Conservation (phyloP, 1,140 invertebrate species). For the Anagrus nilaparvatae region DNA sequence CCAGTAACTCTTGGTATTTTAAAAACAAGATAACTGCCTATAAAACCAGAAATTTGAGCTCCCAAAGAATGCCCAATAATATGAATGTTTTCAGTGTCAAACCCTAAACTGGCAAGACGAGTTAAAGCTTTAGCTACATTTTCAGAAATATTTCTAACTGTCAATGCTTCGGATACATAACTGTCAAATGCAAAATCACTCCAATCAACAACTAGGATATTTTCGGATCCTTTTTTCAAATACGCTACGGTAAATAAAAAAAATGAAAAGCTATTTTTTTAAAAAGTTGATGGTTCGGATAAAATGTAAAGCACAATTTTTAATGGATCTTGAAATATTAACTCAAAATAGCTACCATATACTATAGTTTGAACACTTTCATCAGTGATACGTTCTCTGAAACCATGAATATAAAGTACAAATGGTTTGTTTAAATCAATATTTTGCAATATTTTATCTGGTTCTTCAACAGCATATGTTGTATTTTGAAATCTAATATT, state of each 20-base stretch:
- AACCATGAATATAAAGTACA: slow-evolving; percentile 37
- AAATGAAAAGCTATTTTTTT: too few relatives aligned
- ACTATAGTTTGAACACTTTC: slow-evolving; percentile 26
- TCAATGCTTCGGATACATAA: slow-evolving; percentile 45
- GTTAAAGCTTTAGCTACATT: slow-evolving; percentile 16
- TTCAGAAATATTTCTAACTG: slow-evolving; percentile 39
- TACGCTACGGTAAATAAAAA: too few relatives aligned
- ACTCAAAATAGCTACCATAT: slow-evolving; percentile 30
- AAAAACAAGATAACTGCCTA: slow-evolving; percentile 41
- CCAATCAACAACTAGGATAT: slow-evolving; percentile 48
- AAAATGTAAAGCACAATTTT: too few relatives aligned
- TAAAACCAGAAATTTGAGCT: slow-evolving; percentile 59
- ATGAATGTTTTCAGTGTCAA: slow-evolving; percentile 45
- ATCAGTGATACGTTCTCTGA: slow-evolving; percentile 22
- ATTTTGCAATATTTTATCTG: slow-evolving; percentile 9
- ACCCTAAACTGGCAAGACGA: slow-evolving; percentile 21
- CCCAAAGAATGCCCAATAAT: slow-evolving; percentile 68
- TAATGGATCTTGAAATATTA: too few relatives aligned
- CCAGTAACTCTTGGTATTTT: slow-evolving; percentile 33
- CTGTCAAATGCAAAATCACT: slow-evolving; percentile 46
- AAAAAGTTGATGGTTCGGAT: too few relatives aligned
- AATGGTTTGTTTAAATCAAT: slow-evolving; percentile 20
- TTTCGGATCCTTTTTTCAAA: slow-evolving; percentile 27
- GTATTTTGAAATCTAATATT: too few relatives aligned
- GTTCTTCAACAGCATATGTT: too few relatives aligned